Evolutionary conservation across 2,888 invertebrate genomes (phyloP), one percentile per base, ranked within the genome.

Genomic region (Tiliacea citrago): DNA sequence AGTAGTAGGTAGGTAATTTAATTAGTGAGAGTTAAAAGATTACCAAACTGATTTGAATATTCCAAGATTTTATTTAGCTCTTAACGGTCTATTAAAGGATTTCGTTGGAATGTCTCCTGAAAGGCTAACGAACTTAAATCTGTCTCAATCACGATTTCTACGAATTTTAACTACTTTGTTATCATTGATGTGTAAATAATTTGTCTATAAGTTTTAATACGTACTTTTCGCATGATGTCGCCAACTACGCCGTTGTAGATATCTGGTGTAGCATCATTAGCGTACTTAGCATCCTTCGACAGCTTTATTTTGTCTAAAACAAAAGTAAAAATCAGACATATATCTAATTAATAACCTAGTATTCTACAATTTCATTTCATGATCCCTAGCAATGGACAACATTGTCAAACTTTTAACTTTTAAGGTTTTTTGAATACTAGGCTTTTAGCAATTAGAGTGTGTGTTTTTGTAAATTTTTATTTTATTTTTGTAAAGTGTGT

Each of bases 191-290:
- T n/a, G 39, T 39, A 39, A 62, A 42, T 62, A 2, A 16, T 35
- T 39, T 16, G n/a, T 42, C 39, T n/a, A 18, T n/a, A 29, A 13
- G 8, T 35, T 55, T 29, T 0, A 53, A 29, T 51, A 65, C 53
- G 5, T 96, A 99, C 99, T 97, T 98, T 98, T 93, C 98, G 97
- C 66, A 98, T 97, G 81, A 99, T 97, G 94, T 99, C 99, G 18
- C 98, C 98, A 58, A 99, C 98, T 97, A 98, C 98, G 68, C 98
- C 98, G 89, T 98, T 98, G 98, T 98, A 99, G 68, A 98, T 98
- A 45, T 98, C 98, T 73, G 97, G 97, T 58, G 97, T 96, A 92
- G 98, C 98, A 94, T 98, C 98, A 18, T 97, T 97, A 2, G 98
- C 98, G 91, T 99, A 99, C 90, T 98, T 97, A 39, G 98, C 98